Conservation (phyloP, 2,797 vertebrate genomes). For the Sitta carolinensis region DNA sequence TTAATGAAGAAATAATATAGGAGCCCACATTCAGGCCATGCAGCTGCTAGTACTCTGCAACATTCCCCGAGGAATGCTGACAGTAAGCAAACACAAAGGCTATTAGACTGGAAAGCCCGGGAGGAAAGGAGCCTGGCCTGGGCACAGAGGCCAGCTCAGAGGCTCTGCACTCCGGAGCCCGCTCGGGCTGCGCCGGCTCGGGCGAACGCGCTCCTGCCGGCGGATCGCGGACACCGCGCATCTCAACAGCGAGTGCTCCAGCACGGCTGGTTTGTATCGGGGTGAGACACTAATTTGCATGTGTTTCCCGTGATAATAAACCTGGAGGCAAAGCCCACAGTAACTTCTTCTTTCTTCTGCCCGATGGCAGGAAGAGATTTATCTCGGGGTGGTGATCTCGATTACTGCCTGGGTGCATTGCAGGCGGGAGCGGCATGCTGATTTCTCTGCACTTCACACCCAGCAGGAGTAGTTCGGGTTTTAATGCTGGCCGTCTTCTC, state of each 20-base stretch:
- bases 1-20: slow-evolving; percentile 37
- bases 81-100: not conserved
- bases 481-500: not conserved
- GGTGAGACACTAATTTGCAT: not conserved
- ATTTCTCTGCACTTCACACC: slow-evolving; percentile 9
- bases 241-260: rapidly evolving
- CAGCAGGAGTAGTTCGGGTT: not conserved
- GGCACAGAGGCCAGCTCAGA: not conserved
- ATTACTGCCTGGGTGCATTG: not conserved
- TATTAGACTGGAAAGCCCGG: not conserved
- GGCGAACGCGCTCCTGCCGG: too few species aligned
- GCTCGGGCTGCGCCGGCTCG: too few species aligned
- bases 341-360: not conserved
- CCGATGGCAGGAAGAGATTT: slow-evolving; percentile 18
- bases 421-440: not conserved
- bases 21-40: not conserved
- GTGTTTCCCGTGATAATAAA: slow-evolving; percentile 10
- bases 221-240: rapidly evolving
- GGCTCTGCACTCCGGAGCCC: not conserved
- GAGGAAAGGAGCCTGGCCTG: not conserved
- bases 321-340: not conserved
- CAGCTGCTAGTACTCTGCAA: not conserved
- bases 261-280: not conserved
- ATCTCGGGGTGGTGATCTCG: slow-evolving; percentile 49
- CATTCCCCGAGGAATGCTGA: not conserved